A percentile compares a stretch with the other conserved stretches of the same genome.
phyloP scores from a whole-genome alignment of 1,140 invertebrate species.

The Ostrea edulis region DNA sequence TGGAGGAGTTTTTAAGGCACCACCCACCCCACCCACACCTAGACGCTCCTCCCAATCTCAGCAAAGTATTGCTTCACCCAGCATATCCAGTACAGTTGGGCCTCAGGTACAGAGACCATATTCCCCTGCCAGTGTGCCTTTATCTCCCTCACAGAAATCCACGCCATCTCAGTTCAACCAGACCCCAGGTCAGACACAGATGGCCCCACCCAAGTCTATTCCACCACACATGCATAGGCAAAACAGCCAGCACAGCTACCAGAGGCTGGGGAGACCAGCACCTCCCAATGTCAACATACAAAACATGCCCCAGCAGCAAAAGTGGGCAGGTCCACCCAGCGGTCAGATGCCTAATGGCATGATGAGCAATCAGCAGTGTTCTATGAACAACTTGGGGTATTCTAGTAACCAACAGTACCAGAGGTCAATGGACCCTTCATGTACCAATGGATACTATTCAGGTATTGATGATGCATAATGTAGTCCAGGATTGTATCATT shows the following conservation, averaged over 20 bases:
- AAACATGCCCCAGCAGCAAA: conserved; percentile 65
- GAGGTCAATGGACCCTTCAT: conserved; percentile 66
- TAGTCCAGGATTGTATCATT: no score
- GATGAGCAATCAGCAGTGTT: conserved; percentile 62
- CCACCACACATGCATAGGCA: conserved; percentile 52
- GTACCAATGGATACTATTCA: conserved; percentile 74
- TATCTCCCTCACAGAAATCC: conserved; percentile 56
- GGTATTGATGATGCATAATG: conserved; percentile 11
- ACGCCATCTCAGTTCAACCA: conserved; percentile 48
- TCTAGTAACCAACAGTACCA: conserved; percentile 56
- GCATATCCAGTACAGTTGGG: conserved; percentile 57
- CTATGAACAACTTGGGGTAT: conserved; percentile 57
- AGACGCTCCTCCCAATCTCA: conserved; percentile 64
- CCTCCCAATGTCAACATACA: conserved; percentile 75
- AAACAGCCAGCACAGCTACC: conserved; percentile 53
- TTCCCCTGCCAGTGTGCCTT: conserved; percentile 50
- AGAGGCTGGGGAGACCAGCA: conserved; percentile 67
- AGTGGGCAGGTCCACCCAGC: conserved; percentile 48
- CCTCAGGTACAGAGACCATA: conserved; percentile 47
- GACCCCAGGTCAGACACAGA: conserved; percentile 40
- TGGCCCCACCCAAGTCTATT: conserved; percentile 47
- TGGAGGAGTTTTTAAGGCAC: conserved; percentile 70
- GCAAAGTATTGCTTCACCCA: conserved; percentile 65
- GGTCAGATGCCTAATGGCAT: conserved; percentile 49
- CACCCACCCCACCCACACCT: conserved; percentile 68